phyloP scores from a whole-genome alignment of 2,797 vertebrate species.

The Emys orbicularis region DNA sequence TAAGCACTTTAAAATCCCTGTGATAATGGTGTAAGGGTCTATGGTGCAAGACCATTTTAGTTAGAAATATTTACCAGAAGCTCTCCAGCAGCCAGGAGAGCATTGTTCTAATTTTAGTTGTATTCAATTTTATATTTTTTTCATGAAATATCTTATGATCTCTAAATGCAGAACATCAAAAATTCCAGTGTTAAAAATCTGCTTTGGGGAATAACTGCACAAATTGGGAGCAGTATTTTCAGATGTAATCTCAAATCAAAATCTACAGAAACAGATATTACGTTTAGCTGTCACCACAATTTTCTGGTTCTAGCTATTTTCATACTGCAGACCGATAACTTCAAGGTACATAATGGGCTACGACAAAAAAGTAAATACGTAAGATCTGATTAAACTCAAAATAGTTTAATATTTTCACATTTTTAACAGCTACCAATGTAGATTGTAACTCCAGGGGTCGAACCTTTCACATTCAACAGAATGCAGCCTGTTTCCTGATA shows the following conservation, averaged over 20 bases:
- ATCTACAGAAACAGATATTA: background rate
- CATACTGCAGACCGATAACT: background rate
- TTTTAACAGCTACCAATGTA: background rate
- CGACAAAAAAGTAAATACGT: background rate
- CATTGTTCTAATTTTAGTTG: background rate
- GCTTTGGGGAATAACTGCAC: background rate
- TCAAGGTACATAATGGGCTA: background rate
- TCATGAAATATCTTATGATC: background rate
- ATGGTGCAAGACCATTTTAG: background rate
- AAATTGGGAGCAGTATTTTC: background rate
- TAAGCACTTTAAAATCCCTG: background rate
- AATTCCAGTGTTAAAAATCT: background rate
- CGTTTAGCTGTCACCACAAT: background rate
- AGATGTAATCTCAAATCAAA: background rate
- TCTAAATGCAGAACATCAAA: background rate
- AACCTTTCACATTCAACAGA: background rate
- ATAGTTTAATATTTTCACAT: background rate
- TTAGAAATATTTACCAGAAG: background rate
- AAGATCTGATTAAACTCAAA: conserved; percentile 15
- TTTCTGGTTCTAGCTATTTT: background rate
- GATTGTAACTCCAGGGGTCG: background rate
- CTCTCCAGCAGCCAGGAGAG: background rate
- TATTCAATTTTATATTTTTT: background rate
- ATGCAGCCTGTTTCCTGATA: background rate
- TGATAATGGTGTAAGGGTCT: background rate